Base-by-base conservation (phyloP, 2,113 vertebrate species). In the Jacana jacana region DNA sequence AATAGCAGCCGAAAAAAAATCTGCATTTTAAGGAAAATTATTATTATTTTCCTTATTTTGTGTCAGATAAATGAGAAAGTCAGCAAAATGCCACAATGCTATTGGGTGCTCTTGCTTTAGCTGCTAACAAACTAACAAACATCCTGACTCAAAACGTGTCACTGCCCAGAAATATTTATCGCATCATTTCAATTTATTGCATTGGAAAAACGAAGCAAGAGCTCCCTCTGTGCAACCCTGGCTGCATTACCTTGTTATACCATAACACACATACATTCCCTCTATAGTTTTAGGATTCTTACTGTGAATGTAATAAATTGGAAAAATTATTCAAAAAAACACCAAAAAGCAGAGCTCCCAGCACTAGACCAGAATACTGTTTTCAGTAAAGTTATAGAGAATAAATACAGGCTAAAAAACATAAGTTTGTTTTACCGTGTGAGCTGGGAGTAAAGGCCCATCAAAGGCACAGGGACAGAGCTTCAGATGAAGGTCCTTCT, bases 221-320 rank as follows among this genome's bases (percentile, higher is more conserved):
- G 96, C 97, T 97, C 97, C 97, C 97, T 97, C 96, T 97, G 11
- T 68, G 78, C 49, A 96, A 39, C 64, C 77, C 51, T 13, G 18
- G 33, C 22, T 60, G 68, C 60, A 88, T 77, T 90, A 84, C 86
- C 91, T 65, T 76, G 73, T 80, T 91, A 58, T 39, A 70, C 19
- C 3, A 5, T 46, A 12, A 28, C 77, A 39, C 0, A 35, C 17
- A 39, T 39, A 28, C 5, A 40, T 84, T n/a, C n/a, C n/a, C n/a
- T n/a, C n/a, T n/a, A n/a, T n/a, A n/a, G 61, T 65, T 91, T 91
- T 82, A 40, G 13, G 68, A 30, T 18, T 60, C 16, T 61, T 24
- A 60, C 8, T 28, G 13, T n/a, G 42, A 30, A 85, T 57, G 27
- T 25, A 61, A 82, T 8, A 82, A 91, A 76, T 24, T 0, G 0